Evolutionary conservation across 2,888 invertebrate genomes (phyloP), one percentile per base, ranked within the genome.

Genomic region (Macaria liturata): DNA sequence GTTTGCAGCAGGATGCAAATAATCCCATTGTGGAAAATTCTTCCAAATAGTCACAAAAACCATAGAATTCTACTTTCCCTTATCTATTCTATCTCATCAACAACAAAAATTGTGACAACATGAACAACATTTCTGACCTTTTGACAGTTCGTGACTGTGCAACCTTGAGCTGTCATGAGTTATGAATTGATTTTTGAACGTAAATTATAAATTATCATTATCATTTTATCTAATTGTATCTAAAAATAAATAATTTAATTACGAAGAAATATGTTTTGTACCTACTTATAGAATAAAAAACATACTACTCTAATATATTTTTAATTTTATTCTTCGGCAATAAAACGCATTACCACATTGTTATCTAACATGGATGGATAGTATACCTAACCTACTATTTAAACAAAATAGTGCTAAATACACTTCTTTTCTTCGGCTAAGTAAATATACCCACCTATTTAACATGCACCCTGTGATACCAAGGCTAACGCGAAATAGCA

Each of bases 1-100:
- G 91, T 75, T 76, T 92, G 76, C 92, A 93, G 75, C 94, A 94
- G 46, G 92, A 93, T 49, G 82, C 78, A 59, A 93, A 84, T 51
- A 93, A 70, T 57, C 93, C 93, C 93, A 93, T 93, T 77, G 72
- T 75, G 48, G 31, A 57, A 61, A 67, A 69, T 62, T 57, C 8
- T 56, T 49, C 40, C 6, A 42, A 59, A 59, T 66, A 63, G 32
- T 49, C 46, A 62, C 53, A 57, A 66, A 63, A 73, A 69, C 61
- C 68, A 69, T 65, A 66, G 54, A 61, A 61, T 43, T 50, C 54
- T 56, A 59, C 47, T 64, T 58, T 61, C 49, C 49, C 20, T 9
- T 46, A 53, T 46, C 49, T 48, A 50, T 34, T 44, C 32, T 44
- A 51, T 32, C 62, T 59, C 39, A 56, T 62, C 55, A 51, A 54